Evolutionary conservation across 2,888 invertebrate genomes (phyloP), one percentile per base, ranked within the genome.

Genomic region (Chironomus tentans): DNA sequence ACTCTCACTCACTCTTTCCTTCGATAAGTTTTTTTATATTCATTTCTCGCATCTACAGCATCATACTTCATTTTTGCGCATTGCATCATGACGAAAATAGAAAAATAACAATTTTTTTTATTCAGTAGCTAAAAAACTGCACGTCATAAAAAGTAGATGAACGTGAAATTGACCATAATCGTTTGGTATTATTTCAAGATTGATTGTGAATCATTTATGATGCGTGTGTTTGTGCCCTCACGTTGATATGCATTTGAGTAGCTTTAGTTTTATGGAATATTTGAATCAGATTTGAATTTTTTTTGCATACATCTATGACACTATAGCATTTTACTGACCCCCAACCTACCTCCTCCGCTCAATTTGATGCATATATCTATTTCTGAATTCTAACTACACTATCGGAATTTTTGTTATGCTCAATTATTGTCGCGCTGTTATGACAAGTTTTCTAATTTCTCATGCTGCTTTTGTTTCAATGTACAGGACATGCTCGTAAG

Each of bases 111-210:
- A 28, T 28, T 28, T 28, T 28, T 28, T 28, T 28, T 38, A 38
- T 38, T 38, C 10, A 46, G 28, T 38, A 18, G 38, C 4, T 6
- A 21, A 46, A 46, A 46, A 46, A 69, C 18, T 21, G 46, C 69
- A 69, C 38, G 38, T 46, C 38, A 69, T 46, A 24, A 28, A 69
- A 24, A 18, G 28, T 65, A 21, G 18, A 38, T 72, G 72, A 22
- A 72, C 72, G 62, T 38, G 62, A 72, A 56, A 72, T 61, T 50
- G 56, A 71, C 71, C 71, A 56, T 71, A 72, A 72, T 72, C 62
- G 72, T 38, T 46, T 65, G 65, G 65, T 65, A 65, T 65, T 65
- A 65, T 65, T 65, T 65, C 65, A 65, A 65, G 65, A 65, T 65
- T 65, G 65, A 65, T 65, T 65, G 65, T 65, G 65, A 65, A 65